These are phyloP conservation scores for Nomada ruficornis DNA, from an alignment of 2,888 invertebrate genomes.

Conservation along the genomic window DNA sequence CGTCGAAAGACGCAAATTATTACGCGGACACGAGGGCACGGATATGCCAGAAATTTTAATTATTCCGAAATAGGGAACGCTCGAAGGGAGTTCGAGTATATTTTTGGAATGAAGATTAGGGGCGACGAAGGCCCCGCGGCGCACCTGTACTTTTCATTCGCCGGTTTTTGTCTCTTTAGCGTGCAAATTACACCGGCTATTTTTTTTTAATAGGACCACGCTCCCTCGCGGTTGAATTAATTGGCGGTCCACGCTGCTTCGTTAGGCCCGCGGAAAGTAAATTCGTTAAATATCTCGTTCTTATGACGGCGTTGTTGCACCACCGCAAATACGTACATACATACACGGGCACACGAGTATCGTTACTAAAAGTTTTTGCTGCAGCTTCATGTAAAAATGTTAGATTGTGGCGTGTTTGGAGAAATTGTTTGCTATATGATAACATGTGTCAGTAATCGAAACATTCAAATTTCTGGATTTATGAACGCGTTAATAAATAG, in stretches of 20 bases:
- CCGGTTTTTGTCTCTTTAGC: slow-evolving; percentile 61
- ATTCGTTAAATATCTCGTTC: slow-evolving; percentile 71
- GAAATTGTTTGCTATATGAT: neutral
- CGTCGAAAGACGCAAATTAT: slow-evolving; percentile 7
- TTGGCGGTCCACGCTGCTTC: slow-evolving; percentile 65
- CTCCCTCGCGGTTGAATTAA: slow-evolving; percentile 66
- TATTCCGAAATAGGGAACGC: neutral
- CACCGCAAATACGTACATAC: slow-evolving; percentile 20
- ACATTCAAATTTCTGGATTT: no score
- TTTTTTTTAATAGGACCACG: slow-evolving; percentile 64
- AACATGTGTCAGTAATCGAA: neutral
- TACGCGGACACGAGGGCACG: neutral
- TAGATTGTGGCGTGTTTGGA: neutral
- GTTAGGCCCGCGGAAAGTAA: slow-evolving; percentile 65
- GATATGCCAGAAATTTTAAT: neutral
- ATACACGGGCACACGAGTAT: neutral
- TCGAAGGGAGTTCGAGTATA: neutral
- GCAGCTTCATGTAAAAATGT: slow-evolving; percentile 6
- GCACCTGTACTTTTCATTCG: slow-evolving; percentile 19
- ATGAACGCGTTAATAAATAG: no score
- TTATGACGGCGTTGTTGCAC: slow-evolving; percentile 22
- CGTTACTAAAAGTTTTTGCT: slow-evolving; percentile 8
- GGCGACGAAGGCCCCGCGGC: neutral
- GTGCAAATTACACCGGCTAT: slow-evolving; percentile 63
- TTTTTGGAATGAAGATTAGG: slow-evolving; percentile 24